Evolutionary conservation across 2,113 vertebrate genomes (phyloP).

Genomic region (Plecotus auritus): DNA sequence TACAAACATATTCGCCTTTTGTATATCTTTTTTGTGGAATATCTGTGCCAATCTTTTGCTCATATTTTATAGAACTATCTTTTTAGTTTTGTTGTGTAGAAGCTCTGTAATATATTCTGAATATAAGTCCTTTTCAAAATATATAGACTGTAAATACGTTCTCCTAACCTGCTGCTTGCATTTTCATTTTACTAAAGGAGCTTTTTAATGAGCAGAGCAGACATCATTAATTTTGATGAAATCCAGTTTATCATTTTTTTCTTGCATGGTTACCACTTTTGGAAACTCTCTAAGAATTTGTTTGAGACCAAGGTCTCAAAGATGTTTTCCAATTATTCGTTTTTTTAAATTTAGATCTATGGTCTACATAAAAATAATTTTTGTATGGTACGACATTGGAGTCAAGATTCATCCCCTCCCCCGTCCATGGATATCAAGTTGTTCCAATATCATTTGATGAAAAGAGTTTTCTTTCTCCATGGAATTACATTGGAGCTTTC

Average conservation of each 20-base stretch:
- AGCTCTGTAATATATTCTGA: neutral
- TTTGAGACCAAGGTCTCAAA: neutral
- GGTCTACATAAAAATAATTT: neutral
- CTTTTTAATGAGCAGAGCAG: neutral
- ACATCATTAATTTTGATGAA: neutral
- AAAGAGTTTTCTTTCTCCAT: neutral
- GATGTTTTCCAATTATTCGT: neutral
- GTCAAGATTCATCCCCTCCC: neutral
- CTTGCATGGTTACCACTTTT: neutral
- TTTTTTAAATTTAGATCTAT: neutral
- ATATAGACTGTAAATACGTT: neutral
- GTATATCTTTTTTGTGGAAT: neutral
- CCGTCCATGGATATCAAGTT: neutral
- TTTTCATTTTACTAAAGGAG: neutral
- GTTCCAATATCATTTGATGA: neutral
- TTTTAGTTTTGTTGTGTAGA: neutral
- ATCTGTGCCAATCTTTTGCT: neutral
- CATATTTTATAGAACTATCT: neutral
- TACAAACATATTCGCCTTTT: neutral
- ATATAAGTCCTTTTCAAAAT: neutral
- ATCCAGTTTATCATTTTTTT: neutral
- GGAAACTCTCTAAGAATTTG: neutral
- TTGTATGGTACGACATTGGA: neutral
- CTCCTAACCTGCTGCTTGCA: neutral
- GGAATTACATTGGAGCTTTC: neutral